Evolutionary conservation across 2,113 vertebrate genomes (phyloP).

Genomic region (Apus apus): DNA sequence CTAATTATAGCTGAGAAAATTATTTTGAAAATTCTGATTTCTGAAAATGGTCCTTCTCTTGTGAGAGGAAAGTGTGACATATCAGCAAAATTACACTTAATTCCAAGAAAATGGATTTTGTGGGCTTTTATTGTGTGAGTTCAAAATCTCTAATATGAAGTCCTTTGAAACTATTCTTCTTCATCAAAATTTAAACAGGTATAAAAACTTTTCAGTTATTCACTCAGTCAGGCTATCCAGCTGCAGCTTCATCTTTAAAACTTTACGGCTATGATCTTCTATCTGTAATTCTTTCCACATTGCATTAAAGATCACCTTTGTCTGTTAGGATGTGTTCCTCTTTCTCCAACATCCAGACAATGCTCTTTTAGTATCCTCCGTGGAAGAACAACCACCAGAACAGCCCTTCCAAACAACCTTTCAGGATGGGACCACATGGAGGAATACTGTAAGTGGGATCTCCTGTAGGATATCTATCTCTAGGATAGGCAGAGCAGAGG

Average conservation of each 20-base stretch:
- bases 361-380: not conserved
- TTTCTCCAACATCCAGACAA: not conserved
- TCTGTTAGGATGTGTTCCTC: not conserved
- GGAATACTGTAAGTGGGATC: not conserved
- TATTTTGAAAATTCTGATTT: not conserved
- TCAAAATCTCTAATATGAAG: not conserved
- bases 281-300: not conserved
- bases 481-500: not conserved
- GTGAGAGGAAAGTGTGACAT: not conserved
- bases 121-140: not conserved
- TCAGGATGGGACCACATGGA: not conserved
- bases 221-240: not conserved
- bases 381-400: not conserved
- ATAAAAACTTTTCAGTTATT: slow-evolving; percentile 13
- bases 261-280: not conserved
- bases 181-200: slow-evolving; percentile 47
- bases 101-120: not conserved
- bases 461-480: not conserved
- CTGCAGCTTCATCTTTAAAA: slow-evolving; percentile 26
- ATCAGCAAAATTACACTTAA: slow-evolving; percentile 1
- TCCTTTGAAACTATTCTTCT: slow-evolving; percentile 1
- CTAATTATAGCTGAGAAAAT: not conserved
- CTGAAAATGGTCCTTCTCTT: not conserved
- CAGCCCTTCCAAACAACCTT: not conserved
- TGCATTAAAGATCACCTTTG: not conserved